phyloP scores from a whole-genome alignment of 2,888 invertebrate genomes.

The Euproctis similis region DNA sequence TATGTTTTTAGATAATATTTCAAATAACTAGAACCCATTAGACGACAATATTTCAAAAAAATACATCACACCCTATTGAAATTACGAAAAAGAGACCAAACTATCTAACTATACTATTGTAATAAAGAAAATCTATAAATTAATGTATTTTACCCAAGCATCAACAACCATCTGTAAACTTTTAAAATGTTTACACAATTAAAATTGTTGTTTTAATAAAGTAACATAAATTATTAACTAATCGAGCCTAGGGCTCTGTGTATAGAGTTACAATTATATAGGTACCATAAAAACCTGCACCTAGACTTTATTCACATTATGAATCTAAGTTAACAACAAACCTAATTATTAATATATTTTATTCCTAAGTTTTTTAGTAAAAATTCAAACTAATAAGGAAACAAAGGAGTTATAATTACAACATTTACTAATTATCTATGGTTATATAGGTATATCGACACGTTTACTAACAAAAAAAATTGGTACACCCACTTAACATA shows the following conservation, averaged over 20 bases:
- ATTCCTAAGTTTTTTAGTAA: slow-evolving; percentile 29
- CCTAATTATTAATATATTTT: slow-evolving; percentile 17
- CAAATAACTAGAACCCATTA: slow-evolving; percentile 29
- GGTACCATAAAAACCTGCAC: slow-evolving; percentile 37
- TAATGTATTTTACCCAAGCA: slow-evolving; percentile 66
- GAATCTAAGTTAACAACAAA: slow-evolving; percentile 30
- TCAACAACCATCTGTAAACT: slow-evolving; percentile 72
- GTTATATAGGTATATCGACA: slow-evolving; percentile 45
- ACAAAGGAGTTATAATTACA: slow-evolving; percentile 49
- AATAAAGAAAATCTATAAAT: slow-evolving; percentile 46
- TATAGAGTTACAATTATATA: no score
- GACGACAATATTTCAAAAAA: slow-evolving; percentile 21
- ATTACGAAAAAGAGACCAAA: slow-evolving; percentile 31
- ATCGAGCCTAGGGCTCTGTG: slow-evolving; percentile 61
- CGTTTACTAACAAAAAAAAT: slow-evolving; percentile 27
- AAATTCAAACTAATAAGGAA: slow-evolving; percentile 39
- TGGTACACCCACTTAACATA: slow-evolving; percentile 36
- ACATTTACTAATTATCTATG: slow-evolving; percentile 69
- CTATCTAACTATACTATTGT: slow-evolving; percentile 25
- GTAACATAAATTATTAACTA: slow-evolving; percentile 46
- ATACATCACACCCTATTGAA: slow-evolving; percentile 47
- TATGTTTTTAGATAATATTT: slow-evolving; percentile 38
- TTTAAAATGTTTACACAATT: slow-evolving; percentile 59
- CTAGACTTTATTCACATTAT: slow-evolving; percentile 33
- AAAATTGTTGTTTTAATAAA: slow-evolving; percentile 38